phyloP scores from a whole-genome alignment of 2,888 invertebrate species.

The Heliconius erato region DNA sequence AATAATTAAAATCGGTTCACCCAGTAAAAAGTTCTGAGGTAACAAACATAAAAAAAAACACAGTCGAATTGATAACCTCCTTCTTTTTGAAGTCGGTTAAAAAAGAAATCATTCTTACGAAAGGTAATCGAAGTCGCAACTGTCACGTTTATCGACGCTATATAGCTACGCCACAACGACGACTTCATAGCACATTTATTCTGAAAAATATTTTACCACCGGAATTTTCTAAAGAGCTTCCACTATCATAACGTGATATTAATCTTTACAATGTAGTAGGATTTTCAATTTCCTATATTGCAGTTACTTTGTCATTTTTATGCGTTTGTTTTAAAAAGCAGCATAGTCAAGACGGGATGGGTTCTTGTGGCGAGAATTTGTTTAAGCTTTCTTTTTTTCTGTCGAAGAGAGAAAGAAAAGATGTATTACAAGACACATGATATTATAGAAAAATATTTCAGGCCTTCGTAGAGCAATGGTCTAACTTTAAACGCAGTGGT shows the following conservation, averaged over 20 bases:
- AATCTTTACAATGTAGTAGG: constrained; percentile 7
- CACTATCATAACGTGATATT: constrained; percentile 14
- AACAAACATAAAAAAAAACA: too few relatives aligned
- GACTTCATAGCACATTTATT: background rate
- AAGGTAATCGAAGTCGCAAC: background rate
- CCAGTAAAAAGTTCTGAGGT: too few relatives aligned
- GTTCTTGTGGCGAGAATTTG: too few relatives aligned
- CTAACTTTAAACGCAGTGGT: too few relatives aligned
- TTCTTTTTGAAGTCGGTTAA: too few relatives aligned
- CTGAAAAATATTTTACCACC: background rate
- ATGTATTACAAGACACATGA: background rate
- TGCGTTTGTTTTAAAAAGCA: background rate
- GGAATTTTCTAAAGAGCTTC: constrained; percentile 15
- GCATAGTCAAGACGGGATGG: background rate
- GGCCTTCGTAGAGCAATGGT: too few relatives aligned
- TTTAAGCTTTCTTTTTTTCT: background rate
- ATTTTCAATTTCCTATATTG: constrained; percentile 2
- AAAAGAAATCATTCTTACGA: too few relatives aligned
- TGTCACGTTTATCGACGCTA: background rate
- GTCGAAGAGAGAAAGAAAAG: background rate
- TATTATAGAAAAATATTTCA: background rate
- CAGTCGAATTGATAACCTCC: too few relatives aligned
- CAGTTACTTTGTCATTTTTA: background rate
- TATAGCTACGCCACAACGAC: background rate
- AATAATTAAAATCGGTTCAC: too few relatives aligned